Percentiles rank a stretch among this genome's conserved stretches.
These are phyloP conservation scores for Tetragonula clypearis DNA, from an alignment of 1,140 invertebrate genomes.

Conservation along the genomic window DNA sequence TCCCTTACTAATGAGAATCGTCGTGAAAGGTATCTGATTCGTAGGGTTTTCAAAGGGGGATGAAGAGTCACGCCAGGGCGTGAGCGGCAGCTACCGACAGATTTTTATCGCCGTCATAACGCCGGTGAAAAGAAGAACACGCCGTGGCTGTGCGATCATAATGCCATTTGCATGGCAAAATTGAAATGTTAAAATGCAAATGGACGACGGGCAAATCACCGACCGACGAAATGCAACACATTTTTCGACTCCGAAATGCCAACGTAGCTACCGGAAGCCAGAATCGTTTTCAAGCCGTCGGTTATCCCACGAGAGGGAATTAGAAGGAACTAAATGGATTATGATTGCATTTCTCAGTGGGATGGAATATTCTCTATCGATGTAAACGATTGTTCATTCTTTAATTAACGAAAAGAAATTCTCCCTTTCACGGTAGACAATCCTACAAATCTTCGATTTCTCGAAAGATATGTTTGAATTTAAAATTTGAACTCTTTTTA, in stretches of 20 bases:
- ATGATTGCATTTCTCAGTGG: neutral
- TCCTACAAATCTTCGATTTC: neutral
- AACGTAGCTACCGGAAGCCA: neutral
- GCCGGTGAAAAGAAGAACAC: neutral
- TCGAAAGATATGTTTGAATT: too few relatives aligned
- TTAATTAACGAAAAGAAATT: neutral
- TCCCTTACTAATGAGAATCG: constrained; percentile 17
- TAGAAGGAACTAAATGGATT: neutral
- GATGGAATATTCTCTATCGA: neutral
- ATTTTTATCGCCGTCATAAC: constrained; percentile 26
- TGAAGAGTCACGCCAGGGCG: too few relatives aligned
- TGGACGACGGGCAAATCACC: constrained; percentile 15
- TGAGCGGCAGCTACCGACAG: neutral
- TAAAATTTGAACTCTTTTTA: too few relatives aligned
- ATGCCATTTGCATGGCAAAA: constrained; percentile 32
- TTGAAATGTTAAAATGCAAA: constrained; percentile 41
- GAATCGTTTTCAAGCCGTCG: neutral
- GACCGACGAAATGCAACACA: constrained; percentile 16
- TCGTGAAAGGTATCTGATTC: neutral
- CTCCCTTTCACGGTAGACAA: neutral
- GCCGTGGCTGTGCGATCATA: constrained; percentile 14
- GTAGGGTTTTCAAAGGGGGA: too few relatives aligned
- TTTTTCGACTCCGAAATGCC: neutral
- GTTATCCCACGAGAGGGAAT: neutral
- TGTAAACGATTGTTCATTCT: neutral